Percentiles rank a stretch among this genome's conserved stretches.
Evolutionary conservation across 2,797 vertebrate species (phyloP).

Genomic region (Microhierax caerulescens): DNA sequence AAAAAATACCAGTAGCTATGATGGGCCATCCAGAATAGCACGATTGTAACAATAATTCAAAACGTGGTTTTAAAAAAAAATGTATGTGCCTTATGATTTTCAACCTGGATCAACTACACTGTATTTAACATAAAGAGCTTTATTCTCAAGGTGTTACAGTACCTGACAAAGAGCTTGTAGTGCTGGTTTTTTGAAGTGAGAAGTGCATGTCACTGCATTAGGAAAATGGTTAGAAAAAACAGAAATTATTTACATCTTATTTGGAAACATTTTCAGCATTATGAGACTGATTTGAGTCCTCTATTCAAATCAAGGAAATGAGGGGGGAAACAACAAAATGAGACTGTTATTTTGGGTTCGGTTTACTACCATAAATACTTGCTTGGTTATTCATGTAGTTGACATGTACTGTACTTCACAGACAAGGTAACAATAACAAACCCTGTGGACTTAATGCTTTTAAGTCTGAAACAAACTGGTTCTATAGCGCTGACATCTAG

Average conservation of each 20-base stretch:
- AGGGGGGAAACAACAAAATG: neutral
- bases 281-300: neutral
- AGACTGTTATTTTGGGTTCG: slow-evolving; percentile 52
- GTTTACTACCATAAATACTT: neutral
- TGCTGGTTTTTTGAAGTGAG: slow-evolving; percentile 46
- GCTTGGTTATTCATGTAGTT: neutral
- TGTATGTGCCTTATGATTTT: slow-evolving; percentile 64
- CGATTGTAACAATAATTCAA: neutral
- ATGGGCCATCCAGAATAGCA: slow-evolving; percentile 1
- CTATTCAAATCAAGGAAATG: neutral
- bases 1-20: neutral
- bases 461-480: neutral
- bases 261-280: neutral
- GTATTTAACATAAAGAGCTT: slow-evolving; percentile 43
- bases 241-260: neutral
- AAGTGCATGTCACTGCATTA: slow-evolving; percentile 1
- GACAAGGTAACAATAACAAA: neutral
- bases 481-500: slow-evolving; percentile 36
- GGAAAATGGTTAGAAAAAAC: neutral
- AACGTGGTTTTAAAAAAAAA: neutral
- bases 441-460: neutral
- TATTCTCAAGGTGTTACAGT: neutral
- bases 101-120: slow-evolving; percentile 45
- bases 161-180: slow-evolving; percentile 20
- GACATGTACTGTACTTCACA: neutral